A percentile compares a stretch with the other conserved stretches of the same genome.
Conservation (phyloP, 2,113 vertebrate species). For the Benthochromis sp. region DNA sequence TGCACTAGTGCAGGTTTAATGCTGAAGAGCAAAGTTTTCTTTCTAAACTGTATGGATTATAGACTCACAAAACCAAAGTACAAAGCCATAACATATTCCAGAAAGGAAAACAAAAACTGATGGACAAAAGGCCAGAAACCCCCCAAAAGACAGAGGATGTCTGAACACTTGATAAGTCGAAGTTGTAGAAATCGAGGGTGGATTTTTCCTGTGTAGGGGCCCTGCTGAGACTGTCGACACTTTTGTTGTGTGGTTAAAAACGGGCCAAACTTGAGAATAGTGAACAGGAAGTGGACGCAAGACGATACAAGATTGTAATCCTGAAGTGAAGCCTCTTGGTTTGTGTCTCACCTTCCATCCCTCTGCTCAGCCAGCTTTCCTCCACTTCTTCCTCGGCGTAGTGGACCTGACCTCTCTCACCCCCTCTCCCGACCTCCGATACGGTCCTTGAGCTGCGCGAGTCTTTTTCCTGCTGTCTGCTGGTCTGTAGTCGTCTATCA, state of each 20-base stretch:
- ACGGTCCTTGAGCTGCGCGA: neutral
- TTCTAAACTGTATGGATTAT: neutral
- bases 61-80: neutral
- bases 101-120: neutral
- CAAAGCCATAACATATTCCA: neutral
- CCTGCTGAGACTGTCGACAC: neutral
- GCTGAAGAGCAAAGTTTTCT: neutral
- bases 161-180: neutral
- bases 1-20: neutral
- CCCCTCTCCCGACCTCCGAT: neutral
- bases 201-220: slow-evolving; percentile 10
- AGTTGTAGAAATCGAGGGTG: neutral
- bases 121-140: neutral
- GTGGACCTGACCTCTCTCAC: neutral
- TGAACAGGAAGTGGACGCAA: neutral
- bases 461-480: neutral
- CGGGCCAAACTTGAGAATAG: slow-evolving; percentile 6
- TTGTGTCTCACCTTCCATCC: neutral
- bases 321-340: neutral
- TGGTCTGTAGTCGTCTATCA: slow-evolving; percentile 49
- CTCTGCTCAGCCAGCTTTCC: neutral
- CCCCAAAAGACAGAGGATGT: neutral
- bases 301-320: neutral
- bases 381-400: neutral
- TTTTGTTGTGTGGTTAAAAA: neutral